A percentile compares a stretch with the other conserved stretches of the same genome.
Evolutionary conservation across 2,888 invertebrate species (phyloP).

Genomic region (Caenorhabditis doughertyi): DNA sequence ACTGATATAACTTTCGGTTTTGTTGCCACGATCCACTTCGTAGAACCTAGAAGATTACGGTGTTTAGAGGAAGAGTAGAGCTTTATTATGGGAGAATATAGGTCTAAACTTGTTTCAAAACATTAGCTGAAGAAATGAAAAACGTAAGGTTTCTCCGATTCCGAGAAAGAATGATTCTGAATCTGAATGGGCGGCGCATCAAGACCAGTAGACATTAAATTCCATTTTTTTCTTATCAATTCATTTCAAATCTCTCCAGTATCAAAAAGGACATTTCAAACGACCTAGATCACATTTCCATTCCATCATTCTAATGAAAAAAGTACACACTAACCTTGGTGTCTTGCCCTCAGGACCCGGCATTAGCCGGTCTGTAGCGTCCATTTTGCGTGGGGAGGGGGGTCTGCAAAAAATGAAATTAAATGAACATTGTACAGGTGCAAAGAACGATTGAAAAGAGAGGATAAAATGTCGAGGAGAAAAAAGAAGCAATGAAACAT

Average conservation of each 20-base stretch:
- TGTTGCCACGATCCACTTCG: constrained; percentile 79
- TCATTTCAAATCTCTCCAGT: not conserved
- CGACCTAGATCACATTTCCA: constrained; percentile 24
- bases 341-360: constrained; percentile 75
- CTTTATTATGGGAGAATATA: too few relatives aligned
- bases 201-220: too few relatives aligned
- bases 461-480: too few relatives aligned
- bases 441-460: constrained; percentile 7
- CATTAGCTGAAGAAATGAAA: too few relatives aligned
- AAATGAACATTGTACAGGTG: not conserved
- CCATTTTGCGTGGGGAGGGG: constrained; percentile 6
- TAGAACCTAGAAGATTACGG: constrained; percentile 43
- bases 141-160: too few relatives aligned
- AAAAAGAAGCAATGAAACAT: too few relatives aligned
- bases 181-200: too few relatives aligned
- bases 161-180: too few relatives aligned
- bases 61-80: not conserved
- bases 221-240: not conserved
- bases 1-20: constrained; percentile 80
- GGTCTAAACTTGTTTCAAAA: too few relatives aligned
- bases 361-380: constrained; percentile 69
- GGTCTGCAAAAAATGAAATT: constrained; percentile 6
- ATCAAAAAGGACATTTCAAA: constrained; percentile 1
- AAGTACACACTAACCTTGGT: constrained; percentile 60
- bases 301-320: not conserved